Evolutionary conservation across 2,113 vertebrate species (phyloP).

Genomic region (Eupsittula cactorum): DNA sequence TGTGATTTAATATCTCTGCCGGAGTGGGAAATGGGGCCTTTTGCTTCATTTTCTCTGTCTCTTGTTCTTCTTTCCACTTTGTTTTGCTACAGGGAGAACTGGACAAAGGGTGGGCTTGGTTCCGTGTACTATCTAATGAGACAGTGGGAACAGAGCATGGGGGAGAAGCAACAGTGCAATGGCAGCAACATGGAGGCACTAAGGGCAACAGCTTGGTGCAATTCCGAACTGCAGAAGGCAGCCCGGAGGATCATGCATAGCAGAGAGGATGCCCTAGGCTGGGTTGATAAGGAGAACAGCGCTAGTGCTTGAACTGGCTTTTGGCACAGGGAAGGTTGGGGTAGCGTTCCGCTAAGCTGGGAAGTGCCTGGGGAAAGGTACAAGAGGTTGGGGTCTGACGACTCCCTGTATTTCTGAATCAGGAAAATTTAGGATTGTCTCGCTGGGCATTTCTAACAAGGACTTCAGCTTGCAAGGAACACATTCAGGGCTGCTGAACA

Average conservation of each 20-base stretch:
- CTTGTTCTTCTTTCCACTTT: not conserved
- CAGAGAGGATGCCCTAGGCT: not conserved
- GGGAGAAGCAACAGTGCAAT: not conserved
- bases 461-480: not conserved
- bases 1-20: slow-evolving; percentile 37
- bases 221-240: not conserved
- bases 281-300: not conserved
- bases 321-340: not conserved
- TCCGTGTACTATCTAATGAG: not conserved
- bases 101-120: not conserved
- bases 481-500: not conserved
- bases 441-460: not conserved
- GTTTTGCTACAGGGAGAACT: not conserved
- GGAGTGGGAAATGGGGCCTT: not conserved
- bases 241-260: not conserved
- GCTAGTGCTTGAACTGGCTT: not conserved
- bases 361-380: not conserved
- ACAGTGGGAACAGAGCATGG: not conserved
- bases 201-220: not conserved
- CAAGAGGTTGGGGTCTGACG: not conserved
- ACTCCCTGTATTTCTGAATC: not conserved
- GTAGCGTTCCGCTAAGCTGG: not conserved
- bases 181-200: not conserved
- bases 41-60: not conserved
- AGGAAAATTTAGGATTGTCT: not conserved